phyloP scores from a whole-genome alignment of 2,888 invertebrate species.

The Coecobrya sp. region DNA sequence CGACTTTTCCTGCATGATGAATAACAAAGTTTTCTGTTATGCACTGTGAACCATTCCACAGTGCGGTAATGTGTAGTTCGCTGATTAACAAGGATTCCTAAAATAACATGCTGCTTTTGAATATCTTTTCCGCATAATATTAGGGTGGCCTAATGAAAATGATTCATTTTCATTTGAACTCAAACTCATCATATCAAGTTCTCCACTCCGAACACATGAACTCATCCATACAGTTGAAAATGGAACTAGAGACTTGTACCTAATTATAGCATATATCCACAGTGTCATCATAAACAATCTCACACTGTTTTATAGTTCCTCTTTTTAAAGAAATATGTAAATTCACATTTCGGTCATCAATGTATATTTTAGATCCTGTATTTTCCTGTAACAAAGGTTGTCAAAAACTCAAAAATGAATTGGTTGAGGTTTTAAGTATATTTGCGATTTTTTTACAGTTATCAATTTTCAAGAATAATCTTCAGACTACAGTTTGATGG shows the following conservation, averaged over 20 bases:
- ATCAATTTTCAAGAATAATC: too few relatives aligned
- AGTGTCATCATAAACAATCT: background rate
- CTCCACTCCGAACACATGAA: background rate
- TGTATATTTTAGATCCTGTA: too few relatives aligned
- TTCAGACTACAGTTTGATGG: too few relatives aligned
- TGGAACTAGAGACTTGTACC: background rate
- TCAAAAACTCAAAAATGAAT: too few relatives aligned
- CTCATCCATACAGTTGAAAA: background rate
- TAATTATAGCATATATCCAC: background rate
- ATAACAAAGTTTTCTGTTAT: background rate
- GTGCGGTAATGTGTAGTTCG: background rate
- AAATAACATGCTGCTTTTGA: background rate
- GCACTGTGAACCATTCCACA: background rate
- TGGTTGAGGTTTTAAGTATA: too few relatives aligned
- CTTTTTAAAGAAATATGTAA: too few relatives aligned
- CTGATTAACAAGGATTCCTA: background rate
- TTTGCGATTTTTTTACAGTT: too few relatives aligned
- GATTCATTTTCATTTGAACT: background rate
- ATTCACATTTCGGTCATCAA: too few relatives aligned
- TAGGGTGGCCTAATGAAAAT: conserved; percentile 7
- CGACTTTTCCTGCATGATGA: background rate
- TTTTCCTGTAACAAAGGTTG: too few relatives aligned
- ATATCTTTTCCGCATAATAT: background rate
- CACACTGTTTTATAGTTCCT: background rate
- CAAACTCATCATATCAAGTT: background rate